Evolutionary conservation across 2,888 invertebrate genomes (phyloP).

Genomic region (Lottia gigantea): DNA sequence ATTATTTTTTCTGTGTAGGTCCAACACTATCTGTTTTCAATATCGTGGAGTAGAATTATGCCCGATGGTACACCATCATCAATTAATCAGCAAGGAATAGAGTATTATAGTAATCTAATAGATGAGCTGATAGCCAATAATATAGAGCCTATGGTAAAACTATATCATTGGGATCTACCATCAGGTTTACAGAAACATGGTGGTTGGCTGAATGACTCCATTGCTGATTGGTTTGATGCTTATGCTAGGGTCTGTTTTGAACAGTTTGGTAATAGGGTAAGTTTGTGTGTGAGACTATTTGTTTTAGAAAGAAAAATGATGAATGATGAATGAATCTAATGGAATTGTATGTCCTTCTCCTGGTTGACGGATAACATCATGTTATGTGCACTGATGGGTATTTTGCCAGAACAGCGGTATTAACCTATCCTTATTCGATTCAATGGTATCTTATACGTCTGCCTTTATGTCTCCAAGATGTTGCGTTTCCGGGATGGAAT

Average conservation of each 20-base stretch:
- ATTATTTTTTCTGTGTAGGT: too few species aligned
- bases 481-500: too few species aligned
- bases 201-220: slow-evolving; percentile 59
- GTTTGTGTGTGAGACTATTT: slow-evolving; percentile 4
- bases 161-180: slow-evolving; percentile 69
- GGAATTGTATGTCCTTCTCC: too few species aligned
- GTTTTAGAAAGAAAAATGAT: too few species aligned
- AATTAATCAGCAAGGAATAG: slow-evolving; percentile 78
- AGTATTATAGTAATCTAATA: slow-evolving; percentile 83
- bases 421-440: too few species aligned
- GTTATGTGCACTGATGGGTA: too few species aligned
- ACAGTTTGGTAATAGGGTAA: slow-evolving; percentile 63
- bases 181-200: slow-evolving; percentile 65
- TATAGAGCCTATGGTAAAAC: slow-evolving; percentile 75
- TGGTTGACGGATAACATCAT: too few species aligned
- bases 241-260: slow-evolving; percentile 63
- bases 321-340: too few species aligned
- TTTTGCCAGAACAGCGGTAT: too few species aligned
- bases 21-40: slow-evolving; percentile 66
- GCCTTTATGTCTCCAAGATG: too few species aligned
- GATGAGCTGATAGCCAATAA: slow-evolving; percentile 75
- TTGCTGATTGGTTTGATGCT: slow-evolving; percentile 52
- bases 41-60: slow-evolving; percentile 81
- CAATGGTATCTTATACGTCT: too few species aligned
- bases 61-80: slow-evolving; percentile 72